Conservation (phyloP, 2,888 invertebrate species). For the Thecocarcelia acutangulata region DNA sequence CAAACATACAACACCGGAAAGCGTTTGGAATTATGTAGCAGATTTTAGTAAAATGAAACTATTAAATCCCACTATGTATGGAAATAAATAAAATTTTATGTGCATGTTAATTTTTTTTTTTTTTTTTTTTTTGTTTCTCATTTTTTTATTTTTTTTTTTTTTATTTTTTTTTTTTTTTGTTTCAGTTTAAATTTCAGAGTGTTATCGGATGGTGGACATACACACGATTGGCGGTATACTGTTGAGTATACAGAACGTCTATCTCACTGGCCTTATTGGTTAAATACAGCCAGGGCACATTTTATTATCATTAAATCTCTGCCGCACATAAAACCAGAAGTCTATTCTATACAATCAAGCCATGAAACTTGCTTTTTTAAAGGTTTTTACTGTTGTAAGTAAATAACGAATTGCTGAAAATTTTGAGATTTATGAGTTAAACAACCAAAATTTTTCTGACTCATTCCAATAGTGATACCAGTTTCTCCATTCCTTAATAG, state of each 20-base stretch:
- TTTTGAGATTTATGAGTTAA: no score
- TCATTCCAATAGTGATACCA: no score
- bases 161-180: no score
- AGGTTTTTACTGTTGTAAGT: constrained; percentile 85
- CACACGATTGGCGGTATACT: constrained; percentile 87
- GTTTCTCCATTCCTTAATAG: no score
- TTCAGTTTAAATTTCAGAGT: constrained; percentile 85
- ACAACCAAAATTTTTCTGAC: no score
- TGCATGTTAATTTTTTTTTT: background rate
- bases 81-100: constrained; percentile 4
- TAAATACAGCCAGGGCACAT: constrained; percentile 84
- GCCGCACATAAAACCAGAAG: constrained; percentile 79
- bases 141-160: background rate
- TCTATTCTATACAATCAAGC: constrained; percentile 84
- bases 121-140: no score
- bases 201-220: constrained; percentile 85
- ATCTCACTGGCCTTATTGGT: constrained; percentile 85
- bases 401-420: background rate
- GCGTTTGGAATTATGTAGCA: constrained; percentile 88
- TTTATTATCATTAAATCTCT: constrained; percentile 83
- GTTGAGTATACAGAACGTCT: constrained; percentile 85
- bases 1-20: constrained; percentile 83
- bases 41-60: constrained; percentile 88
- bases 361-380: constrained; percentile 85
- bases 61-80: constrained; percentile 87